phyloP scores from a whole-genome alignment of 2,797 vertebrate species.

The Oophaga sylvatica region DNA sequence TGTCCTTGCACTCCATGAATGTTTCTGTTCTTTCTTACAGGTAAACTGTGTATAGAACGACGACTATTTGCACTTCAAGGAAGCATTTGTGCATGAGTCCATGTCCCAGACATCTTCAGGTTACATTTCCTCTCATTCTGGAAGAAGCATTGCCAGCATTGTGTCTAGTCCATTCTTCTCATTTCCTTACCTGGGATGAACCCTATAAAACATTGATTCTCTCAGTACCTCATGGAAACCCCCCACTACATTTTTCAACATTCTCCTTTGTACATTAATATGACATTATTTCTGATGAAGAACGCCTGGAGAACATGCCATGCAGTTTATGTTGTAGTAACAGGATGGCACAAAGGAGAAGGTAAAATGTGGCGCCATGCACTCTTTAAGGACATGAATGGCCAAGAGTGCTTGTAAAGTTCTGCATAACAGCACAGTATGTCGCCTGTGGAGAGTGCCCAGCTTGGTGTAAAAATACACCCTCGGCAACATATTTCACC shows the following conservation, averaged over 20 bases:
- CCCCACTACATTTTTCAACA: not conserved
- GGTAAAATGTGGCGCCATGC: not conserved
- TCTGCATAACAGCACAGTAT: not conserved
- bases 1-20: not conserved
- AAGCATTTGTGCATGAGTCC: slow-evolving; percentile 74
- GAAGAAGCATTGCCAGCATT: slow-evolving; percentile 4
- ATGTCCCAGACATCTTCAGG: not conserved
- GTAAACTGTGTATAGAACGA: slow-evolving; percentile 91
- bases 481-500: not conserved
- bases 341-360: not conserved
- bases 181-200: not conserved
- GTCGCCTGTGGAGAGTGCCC: not conserved
- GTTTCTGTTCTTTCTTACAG: slow-evolving; percentile 68
- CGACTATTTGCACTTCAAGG: slow-evolving; percentile 86
- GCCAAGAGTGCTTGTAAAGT: not conserved
- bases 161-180: not conserved
- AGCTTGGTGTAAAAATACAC: not conserved
- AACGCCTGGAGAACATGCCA: not conserved
- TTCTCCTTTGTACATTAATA: not conserved
- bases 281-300: not conserved
- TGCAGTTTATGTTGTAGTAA: not conserved
- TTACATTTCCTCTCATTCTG: not conserved
- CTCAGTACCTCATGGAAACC: not conserved
- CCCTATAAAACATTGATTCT: not conserved
- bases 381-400: not conserved